These are phyloP conservation scores for Mythimna pallens DNA, from an alignment of 2,888 invertebrate species.

Conservation along the genomic window DNA sequence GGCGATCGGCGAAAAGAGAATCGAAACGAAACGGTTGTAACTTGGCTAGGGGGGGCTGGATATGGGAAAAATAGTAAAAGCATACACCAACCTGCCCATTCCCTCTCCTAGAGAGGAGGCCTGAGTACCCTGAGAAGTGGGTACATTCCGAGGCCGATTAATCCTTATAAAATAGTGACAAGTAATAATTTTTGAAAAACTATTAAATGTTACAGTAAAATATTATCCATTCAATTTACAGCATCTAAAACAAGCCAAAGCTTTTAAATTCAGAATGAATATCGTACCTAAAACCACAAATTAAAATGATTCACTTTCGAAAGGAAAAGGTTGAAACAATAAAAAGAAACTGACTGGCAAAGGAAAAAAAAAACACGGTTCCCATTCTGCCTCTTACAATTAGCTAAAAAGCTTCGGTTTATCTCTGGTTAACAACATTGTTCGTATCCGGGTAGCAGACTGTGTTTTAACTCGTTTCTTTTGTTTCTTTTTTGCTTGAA, in stretches of 20 bases:
- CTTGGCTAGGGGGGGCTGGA: no score
- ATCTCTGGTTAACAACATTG: slow-evolving; percentile 35
- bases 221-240: neutral
- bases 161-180: no score
- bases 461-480: neutral
- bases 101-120: no score
- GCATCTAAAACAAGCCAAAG: neutral
- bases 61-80: no score
- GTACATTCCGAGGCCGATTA: no score
- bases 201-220: no score
- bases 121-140: no score
- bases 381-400: slow-evolving; percentile 49
- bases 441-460: slow-evolving; percentile 19
- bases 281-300: neutral
- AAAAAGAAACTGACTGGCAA: slow-evolving; percentile 33
- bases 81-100: no score
- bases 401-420: slow-evolving; percentile 62
- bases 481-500: neutral
- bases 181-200: no score
- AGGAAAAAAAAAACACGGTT: slow-evolving; percentile 46
- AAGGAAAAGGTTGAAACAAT: slow-evolving; percentile 38
- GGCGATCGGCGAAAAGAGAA: no score
- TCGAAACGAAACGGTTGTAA: no score
- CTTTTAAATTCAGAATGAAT: slow-evolving; percentile 18
- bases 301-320: slow-evolving; percentile 22